These are phyloP conservation scores for Oscheius myriophilus DNA, from an alignment of 2,888 invertebrate genomes.

Conservation along the genomic window DNA sequence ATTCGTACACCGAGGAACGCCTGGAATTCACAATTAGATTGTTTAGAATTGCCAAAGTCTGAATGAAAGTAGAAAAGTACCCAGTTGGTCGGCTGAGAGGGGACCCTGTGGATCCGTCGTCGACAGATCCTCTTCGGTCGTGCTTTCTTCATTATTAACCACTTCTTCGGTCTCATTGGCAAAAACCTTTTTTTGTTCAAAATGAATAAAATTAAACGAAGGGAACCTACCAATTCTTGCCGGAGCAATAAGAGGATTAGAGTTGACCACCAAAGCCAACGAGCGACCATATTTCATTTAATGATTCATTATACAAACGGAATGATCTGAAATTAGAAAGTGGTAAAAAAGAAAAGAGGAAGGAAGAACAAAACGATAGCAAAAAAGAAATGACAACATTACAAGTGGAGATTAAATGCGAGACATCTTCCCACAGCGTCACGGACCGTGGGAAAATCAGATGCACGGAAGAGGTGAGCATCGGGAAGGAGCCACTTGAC, in stretches of 20 bases:
- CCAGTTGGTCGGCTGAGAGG: slow-evolving; percentile 12
- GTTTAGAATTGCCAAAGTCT: too few relatives aligned
- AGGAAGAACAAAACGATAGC: neutral
- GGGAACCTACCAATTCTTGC: slow-evolving; percentile 7
- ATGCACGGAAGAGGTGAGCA: too few relatives aligned
- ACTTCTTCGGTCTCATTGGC: neutral
- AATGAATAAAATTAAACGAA: neutral
- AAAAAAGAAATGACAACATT: slow-evolving; percentile 1
- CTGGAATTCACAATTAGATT: slow-evolving; percentile 22
- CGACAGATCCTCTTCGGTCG: neutral
- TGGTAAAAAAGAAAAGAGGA: neutral
- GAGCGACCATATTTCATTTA: slow-evolving; percentile 17
- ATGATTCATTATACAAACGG: slow-evolving; percentile 5
- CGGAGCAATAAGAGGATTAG: slow-evolving; percentile 18
- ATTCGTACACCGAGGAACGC: slow-evolving; percentile 57
- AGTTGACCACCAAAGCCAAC: slow-evolving; percentile 29
- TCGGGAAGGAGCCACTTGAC: too few relatives aligned
- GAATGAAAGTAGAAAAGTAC: too few relatives aligned
- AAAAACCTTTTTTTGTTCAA: neutral
- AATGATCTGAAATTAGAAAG: neutral
- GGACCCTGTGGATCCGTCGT: slow-evolving; percentile 3
- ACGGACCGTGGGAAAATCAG: too few relatives aligned
- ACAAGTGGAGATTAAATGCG: too few relatives aligned
- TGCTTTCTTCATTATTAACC: slow-evolving; percentile 2
- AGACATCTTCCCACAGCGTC: too few relatives aligned